Percentiles rank a stretch among this genome's conserved stretches.
Evolutionary conservation across 2,888 invertebrate genomes (phyloP).

Genomic region (Mimachlamys varia): DNA sequence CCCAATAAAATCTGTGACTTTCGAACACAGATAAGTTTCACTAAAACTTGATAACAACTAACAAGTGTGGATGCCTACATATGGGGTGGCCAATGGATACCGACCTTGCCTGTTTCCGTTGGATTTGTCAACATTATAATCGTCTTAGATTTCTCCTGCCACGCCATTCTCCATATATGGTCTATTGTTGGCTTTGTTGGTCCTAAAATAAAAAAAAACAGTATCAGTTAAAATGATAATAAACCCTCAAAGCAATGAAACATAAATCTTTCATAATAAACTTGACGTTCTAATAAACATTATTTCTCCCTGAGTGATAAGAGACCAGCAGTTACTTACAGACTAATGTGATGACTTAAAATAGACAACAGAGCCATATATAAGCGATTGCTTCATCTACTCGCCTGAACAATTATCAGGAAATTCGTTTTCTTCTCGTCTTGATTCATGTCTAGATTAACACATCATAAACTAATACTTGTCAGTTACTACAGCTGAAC

Average conservation of each 20-base stretch:
- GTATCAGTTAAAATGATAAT: neutral
- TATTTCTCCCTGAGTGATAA: neutral
- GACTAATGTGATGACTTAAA: neutral
- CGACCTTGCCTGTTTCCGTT: conserved; percentile 82
- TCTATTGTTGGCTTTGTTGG: conserved; percentile 82
- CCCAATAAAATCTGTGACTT: too few relatives aligned
- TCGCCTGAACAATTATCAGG: neutral
- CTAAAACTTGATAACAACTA: too few relatives aligned
- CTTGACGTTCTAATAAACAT: neutral
- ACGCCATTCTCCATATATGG: conserved; percentile 84
- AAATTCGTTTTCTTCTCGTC: neutral
- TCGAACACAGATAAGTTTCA: too few relatives aligned
- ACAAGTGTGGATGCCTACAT: too few relatives aligned
- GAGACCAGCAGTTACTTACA: neutral
- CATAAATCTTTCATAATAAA: neutral
- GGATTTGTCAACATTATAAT: conserved; percentile 83
- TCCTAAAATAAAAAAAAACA: conserved; percentile 64
- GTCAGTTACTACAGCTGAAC: neutral
- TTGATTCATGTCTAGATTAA: neutral
- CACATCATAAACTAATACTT: neutral
- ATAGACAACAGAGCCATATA: neutral
- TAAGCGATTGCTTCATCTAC: neutral
- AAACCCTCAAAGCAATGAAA: neutral
- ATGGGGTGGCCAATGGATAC: neutral
- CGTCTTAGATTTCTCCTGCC: conserved; percentile 81